phyloP scores from a whole-genome alignment of 1,140 invertebrate species.

The Microplitis mediator region DNA sequence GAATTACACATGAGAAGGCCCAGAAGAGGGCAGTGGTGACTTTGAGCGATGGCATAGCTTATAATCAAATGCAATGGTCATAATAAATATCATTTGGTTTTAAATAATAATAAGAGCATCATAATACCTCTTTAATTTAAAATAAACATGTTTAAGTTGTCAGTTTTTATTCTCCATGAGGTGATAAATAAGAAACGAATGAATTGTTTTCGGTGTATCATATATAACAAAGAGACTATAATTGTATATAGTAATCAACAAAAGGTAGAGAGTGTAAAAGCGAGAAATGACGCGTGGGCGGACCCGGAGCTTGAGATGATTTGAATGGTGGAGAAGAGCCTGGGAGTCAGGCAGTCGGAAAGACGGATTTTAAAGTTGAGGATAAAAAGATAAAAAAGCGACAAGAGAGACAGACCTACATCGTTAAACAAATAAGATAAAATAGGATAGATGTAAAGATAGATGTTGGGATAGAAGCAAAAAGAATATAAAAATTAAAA shows the following conservation, averaged over 20 bases:
- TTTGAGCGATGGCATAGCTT: too few species aligned
- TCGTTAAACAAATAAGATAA: neutral
- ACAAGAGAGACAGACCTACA: neutral
- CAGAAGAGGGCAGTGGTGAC: too few species aligned
- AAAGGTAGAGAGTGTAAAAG: conserved; percentile 7
- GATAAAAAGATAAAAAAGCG: neutral
- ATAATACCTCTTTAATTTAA: too few species aligned
- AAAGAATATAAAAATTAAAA: too few species aligned
- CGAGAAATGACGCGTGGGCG: conserved; percentile 8
- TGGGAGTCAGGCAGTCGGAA: neutral
- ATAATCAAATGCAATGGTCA: too few species aligned
- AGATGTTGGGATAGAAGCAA: neutral
- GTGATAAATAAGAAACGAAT: neutral
- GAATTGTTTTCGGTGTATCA: too few species aligned
- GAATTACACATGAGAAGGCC: too few species aligned
- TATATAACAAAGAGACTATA: neutral
- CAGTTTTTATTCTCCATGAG: neutral
- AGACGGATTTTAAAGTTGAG: neutral
- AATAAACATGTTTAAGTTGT: too few species aligned
- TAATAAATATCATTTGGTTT: too few species aligned
- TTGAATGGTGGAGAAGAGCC: conserved; percentile 21
- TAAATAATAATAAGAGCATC: too few species aligned
- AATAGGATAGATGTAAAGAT: neutral
- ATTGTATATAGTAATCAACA: conserved; percentile 1
- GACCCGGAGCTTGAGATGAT: conserved; percentile 12